Evolutionary conservation across 2,888 invertebrate genomes (phyloP).

Genomic region (Cyrtodaria siliqua): DNA sequence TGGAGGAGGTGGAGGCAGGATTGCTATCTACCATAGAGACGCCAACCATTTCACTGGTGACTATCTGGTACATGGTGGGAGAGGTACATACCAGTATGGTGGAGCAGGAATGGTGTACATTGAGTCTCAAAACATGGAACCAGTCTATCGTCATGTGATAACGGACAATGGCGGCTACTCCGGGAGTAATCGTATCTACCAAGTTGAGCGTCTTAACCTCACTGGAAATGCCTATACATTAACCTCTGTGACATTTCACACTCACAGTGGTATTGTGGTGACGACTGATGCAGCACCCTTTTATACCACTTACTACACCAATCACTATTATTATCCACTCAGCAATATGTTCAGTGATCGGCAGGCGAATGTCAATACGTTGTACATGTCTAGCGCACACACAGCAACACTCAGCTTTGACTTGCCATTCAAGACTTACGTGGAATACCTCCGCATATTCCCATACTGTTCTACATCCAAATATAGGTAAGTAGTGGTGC

Average conservation of each 20-base stretch:
- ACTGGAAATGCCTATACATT: slow-evolving; percentile 23
- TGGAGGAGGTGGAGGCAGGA: slow-evolving; percentile 76
- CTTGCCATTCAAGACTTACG: slow-evolving; percentile 64
- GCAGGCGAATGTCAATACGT: slow-evolving; percentile 23
- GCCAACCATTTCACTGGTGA: slow-evolving; percentile 73
- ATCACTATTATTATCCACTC: slow-evolving; percentile 28
- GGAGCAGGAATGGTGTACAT: slow-evolving; percentile 75
- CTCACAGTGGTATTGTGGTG: slow-evolving; percentile 62
- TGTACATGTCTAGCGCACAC: slow-evolving; percentile 23
- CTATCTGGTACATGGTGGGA: slow-evolving; percentile 69
- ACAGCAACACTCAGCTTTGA: slow-evolving; percentile 57
- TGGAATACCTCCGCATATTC: slow-evolving; percentile 70
- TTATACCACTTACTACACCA: slow-evolving; percentile 5
- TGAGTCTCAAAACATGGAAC: slow-evolving; percentile 31
- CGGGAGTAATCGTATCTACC: slow-evolving; percentile 59
- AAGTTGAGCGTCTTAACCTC: slow-evolving; percentile 65
- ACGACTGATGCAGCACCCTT: slow-evolving; percentile 46
- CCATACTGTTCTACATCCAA: slow-evolving; percentile 60
- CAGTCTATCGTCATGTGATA: slow-evolving; percentile 42
- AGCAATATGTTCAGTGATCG: slow-evolving; percentile 37
- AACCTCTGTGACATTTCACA: slow-evolving; percentile 35
- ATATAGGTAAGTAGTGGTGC: not conserved
- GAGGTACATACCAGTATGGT: slow-evolving; percentile 62
- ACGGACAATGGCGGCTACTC: slow-evolving; percentile 68
- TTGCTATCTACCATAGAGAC: slow-evolving; percentile 74